phyloP scores from a whole-genome alignment of 2,888 invertebrate genomes.

The Drosophila multiciliata region DNA sequence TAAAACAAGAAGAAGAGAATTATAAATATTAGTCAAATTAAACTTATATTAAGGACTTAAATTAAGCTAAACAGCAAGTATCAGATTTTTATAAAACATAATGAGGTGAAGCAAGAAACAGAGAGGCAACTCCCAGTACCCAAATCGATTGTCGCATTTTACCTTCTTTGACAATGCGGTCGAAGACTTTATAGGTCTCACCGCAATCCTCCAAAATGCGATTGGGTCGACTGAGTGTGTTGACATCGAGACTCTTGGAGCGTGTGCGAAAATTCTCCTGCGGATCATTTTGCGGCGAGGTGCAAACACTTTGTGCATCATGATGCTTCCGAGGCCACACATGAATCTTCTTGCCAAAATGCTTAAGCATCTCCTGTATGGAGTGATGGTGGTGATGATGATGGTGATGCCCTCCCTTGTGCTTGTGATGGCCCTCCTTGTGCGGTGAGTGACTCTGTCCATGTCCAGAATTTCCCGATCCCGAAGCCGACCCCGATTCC shows the following conservation, averaged over 20 bases:
- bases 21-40: neutral
- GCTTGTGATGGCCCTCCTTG: conserved; percentile 65
- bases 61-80: conserved; percentile 66
- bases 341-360: conserved; percentile 91
- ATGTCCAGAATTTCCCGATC: neutral
- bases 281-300: conserved; percentile 86
- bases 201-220: conserved; percentile 90
- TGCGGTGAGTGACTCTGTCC: conserved; percentile 45
- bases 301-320: conserved; percentile 84
- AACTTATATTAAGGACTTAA: neutral
- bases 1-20: neutral
- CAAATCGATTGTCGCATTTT: conserved; percentile 56
- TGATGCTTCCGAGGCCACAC: conserved; percentile 89
- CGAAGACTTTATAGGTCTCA: conserved; percentile 92
- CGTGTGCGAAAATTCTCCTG: conserved; percentile 90
- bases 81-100: conserved; percentile 19
- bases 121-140: neutral
- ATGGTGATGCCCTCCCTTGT: conserved; percentile 50
- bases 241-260: conserved; percentile 91
- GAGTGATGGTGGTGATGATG: conserved; percentile 87
- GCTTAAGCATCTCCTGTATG: conserved; percentile 91
- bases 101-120: conserved; percentile 65
- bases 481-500: neutral
- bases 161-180: conserved; percentile 92
- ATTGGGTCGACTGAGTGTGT: conserved; percentile 85